Conservation (phyloP, 2,113 vertebrate species). For the Chrysemys picta region DNA sequence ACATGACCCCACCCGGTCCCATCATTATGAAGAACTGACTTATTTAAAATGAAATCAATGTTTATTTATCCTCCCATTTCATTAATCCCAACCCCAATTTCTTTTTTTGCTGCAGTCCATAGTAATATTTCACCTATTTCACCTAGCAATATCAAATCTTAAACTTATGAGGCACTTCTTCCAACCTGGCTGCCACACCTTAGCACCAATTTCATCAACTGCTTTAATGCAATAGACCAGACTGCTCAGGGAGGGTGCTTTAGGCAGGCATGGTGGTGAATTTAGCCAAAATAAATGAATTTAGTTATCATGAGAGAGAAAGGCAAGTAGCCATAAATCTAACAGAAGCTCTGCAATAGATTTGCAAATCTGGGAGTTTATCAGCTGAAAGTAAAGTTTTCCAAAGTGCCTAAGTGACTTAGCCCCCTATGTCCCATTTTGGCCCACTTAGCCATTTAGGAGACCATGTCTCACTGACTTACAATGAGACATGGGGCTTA, state of each 20-base stretch:
- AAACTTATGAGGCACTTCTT: neutral
- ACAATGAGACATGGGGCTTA: neutral
- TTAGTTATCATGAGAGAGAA: neutral
- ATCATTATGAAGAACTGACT: conserved; percentile 4
- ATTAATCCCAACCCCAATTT: neutral
- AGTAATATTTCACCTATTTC: neutral
- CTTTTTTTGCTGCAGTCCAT: neutral
- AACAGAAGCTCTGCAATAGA: neutral
- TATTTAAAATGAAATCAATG: neutral
- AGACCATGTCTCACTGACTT: neutral
- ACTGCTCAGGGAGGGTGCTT: neutral
- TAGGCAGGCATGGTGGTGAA: neutral
- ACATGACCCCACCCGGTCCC: neutral
- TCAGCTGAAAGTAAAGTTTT: neutral
- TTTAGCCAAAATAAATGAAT: neutral
- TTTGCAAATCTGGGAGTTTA: neutral
- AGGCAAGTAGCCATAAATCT: neutral
- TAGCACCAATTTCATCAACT: neutral
- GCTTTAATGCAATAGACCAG: neutral
- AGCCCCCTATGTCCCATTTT: neutral
- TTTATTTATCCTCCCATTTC: conserved; percentile 15
- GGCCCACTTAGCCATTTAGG: neutral
- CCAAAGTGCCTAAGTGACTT: neutral
- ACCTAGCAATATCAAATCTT: neutral
- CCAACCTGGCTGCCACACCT: neutral